Evolutionary conservation across 1,140 invertebrate species (phyloP).

Genomic region (fruit fly (Drosophila melanogaster)): DNA sequence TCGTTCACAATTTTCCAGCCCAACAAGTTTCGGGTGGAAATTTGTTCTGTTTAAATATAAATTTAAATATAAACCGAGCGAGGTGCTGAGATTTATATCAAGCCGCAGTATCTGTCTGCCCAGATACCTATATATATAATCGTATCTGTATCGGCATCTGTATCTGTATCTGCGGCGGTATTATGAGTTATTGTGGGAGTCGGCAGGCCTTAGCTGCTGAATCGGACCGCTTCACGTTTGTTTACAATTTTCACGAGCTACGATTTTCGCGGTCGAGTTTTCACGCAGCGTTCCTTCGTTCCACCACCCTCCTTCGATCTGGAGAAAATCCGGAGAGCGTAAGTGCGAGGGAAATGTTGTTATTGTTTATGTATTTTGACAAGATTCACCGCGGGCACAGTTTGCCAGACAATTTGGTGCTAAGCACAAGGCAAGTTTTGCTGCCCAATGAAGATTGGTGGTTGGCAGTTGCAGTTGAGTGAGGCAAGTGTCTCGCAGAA

Average conservation of each 20-base stretch:
- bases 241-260: constrained; percentile 80
- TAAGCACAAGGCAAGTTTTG: constrained; percentile 20
- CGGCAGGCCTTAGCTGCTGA: constrained; percentile 66
- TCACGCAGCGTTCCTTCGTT: constrained; percentile 62
- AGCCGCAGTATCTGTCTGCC: constrained; percentile 12
- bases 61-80: constrained; percentile 79
- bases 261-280: constrained; percentile 80
- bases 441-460: constrained; percentile 5
- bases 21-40: constrained; percentile 63
- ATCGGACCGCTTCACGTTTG: constrained; percentile 55
- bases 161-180: constrained; percentile 27
- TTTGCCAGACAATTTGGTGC: constrained; percentile 77
- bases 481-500: constrained; percentile 40
- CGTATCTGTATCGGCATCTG: constrained; percentile 39
- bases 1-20: constrained; percentile 69
- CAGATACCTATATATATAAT: background rate
- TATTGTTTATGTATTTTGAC: constrained; percentile 84
- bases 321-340: constrained; percentile 47
- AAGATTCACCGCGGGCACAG: constrained; percentile 60
- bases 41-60: constrained; percentile 43
- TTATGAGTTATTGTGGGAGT: constrained; percentile 83
- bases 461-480: constrained; percentile 18
- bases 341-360: constrained; percentile 74
- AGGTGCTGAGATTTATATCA: constrained; percentile 73
- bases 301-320: background rate